Conservation (phyloP, 2,888 invertebrate species). For the Podotricha telesiphe region DNA sequence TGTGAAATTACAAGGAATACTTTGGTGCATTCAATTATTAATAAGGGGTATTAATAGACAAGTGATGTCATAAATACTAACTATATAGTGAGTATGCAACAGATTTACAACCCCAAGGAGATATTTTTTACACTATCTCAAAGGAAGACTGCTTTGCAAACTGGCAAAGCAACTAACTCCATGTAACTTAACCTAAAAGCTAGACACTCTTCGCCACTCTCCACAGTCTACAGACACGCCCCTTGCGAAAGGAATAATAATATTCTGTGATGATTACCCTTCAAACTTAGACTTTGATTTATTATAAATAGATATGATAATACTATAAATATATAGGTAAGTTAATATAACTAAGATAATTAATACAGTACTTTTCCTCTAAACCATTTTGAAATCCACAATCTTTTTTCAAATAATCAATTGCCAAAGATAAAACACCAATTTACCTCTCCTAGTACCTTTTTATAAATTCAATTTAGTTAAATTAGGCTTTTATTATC, state of each 20-base stretch:
- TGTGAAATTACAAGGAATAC: conserved; percentile 56
- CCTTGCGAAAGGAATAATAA: conserved; percentile 6
- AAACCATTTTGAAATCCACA: conserved; percentile 23
- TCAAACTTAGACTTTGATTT: conserved; percentile 25
- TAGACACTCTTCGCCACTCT: conserved; percentile 3
- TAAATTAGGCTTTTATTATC: conserved; percentile 26
- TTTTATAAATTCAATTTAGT: conserved; percentile 33
- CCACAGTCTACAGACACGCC: conserved; percentile 8
- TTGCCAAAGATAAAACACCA: conserved; percentile 50
- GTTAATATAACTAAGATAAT: conserved; percentile 4
- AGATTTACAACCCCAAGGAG: conserved; percentile 8
- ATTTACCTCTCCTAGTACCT: conserved; percentile 46
- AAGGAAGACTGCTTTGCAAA: not conserved
- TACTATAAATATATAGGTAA: conserved; percentile 17
- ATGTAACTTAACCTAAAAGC: conserved; percentile 18
- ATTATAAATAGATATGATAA: conserved; percentile 23
- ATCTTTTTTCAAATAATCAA: conserved; percentile 39
- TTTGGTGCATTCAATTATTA: conserved; percentile 17
- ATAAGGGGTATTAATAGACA: conserved; percentile 18
- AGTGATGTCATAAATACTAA: not conserved
- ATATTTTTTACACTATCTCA: conserved; percentile 21
- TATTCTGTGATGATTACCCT: conserved; percentile 30
- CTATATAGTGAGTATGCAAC: not conserved
- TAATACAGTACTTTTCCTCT: conserved; percentile 9
- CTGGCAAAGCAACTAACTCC: conserved; percentile 7